Base-by-base conservation (phyloP, 2,888 invertebrate genomes). In the Synergus japonicus region DNA sequence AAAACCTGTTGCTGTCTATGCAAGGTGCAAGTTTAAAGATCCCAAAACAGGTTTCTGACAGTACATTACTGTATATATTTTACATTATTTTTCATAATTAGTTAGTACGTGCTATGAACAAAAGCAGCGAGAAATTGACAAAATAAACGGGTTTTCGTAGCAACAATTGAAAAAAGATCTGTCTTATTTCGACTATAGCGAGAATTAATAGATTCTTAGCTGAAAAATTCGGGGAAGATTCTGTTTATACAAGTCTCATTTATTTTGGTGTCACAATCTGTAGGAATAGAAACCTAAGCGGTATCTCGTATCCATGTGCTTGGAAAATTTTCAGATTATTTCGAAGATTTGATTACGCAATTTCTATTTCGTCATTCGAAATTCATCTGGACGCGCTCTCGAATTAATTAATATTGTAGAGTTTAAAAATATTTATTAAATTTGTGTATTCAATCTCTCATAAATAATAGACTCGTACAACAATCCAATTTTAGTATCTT, bases 11-110 rank as follows among this genome's bases (percentile, higher is more conserved):
- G 8, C 46, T 69, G 13, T 46, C 29, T 49, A 8, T 8, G n/a
- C n/a, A 54, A 54, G 46, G 7, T 46, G 46, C 69, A 49, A 69
- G 69, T 69, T 69, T 69, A 15, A 22, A 49, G 22, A 49, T 49
- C 29, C 1, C 29, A 9, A 46, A 69, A 69, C 66, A 18, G 66
- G 69, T 69, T 46, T 69, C n/a, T 54, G n/a, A 54, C n/a, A n/a
- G n/a, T 46, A 8, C 13, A 69, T 69, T 46, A 46, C 29, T 12
- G 22, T 22, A 15, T 29, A 29, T 29, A 29, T 13, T 49, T 29
- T 49, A 29, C 29, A 29, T 29, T 29, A 29, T 43, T 67, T 66
- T 43, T 66, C 18, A 44, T 13, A 13, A 44, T 15, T 18, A 49
- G 9, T 22, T 69, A 46, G 29, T 15, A 44, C 4, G 9, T 54